Evolutionary conservation across 2,113 vertebrate genomes (phyloP).

Genomic region (Tor tambroides): DNA sequence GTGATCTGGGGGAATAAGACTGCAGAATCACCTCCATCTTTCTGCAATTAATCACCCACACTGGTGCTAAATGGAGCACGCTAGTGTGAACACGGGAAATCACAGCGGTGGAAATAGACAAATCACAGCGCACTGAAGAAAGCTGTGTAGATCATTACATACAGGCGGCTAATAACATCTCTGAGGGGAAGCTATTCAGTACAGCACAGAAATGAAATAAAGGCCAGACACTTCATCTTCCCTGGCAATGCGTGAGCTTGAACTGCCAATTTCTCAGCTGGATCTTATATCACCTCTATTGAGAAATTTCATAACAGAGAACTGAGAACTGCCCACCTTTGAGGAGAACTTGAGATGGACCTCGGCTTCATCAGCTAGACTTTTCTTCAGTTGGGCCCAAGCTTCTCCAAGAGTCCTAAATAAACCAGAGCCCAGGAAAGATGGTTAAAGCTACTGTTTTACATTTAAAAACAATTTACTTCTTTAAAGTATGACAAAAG

Average conservation of each 20-base stretch:
- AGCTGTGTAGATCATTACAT: constrained; percentile 26
- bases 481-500: too few species aligned
- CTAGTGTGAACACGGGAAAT: constrained; percentile 1
- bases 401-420: constrained; percentile 92
- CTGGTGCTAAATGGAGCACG: constrained; percentile 8
- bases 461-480: not conserved
- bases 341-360: constrained; percentile 98
- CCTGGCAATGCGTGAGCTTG: not conserved
- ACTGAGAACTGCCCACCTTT: constrained; percentile 78
- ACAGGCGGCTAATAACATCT: constrained; percentile 7
- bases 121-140: constrained; percentile 12
- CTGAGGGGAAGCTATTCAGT: not conserved
- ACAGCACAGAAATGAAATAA: constrained; percentile 7
- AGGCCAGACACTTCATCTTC: not conserved
- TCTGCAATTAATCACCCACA: constrained; percentile 28
- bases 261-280: not conserved
- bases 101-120: constrained; percentile 5
- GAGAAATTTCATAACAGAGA: not conserved
- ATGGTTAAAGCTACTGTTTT: constrained; percentile 12
- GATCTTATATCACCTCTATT: not conserved
- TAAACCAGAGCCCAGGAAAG: constrained; percentile 9
- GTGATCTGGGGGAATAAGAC: not conserved
- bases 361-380: constrained; percentile 93
- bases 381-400: constrained; percentile 96
- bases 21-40: constrained; percentile 13